Conservation (phyloP, 64 coral and sea anemone species). For the Stichodactyla mertensii region DNA sequence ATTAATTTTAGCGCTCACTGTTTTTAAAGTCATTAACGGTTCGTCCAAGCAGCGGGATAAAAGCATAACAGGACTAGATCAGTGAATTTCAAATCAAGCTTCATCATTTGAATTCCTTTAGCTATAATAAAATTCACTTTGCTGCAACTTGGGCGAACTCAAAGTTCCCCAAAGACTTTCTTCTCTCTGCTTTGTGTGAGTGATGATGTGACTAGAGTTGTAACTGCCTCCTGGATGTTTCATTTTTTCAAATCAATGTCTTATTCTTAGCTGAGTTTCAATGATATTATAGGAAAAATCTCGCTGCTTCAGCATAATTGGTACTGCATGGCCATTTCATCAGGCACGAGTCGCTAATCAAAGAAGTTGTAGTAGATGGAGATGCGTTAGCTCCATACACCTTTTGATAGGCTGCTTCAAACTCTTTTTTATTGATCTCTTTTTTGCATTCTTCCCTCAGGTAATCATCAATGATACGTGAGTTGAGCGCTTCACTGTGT, state of each 20-base stretch:
- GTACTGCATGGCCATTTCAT: background rate
- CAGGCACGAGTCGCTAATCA: background rate
- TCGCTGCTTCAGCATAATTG: background rate
- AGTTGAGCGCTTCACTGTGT: background rate
- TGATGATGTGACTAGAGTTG: too few species aligned
- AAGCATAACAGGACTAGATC: background rate
- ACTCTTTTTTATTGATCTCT: background rate
- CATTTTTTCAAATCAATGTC: too few species aligned
- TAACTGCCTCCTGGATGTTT: too few species aligned
- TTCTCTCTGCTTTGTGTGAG: too few species aligned
- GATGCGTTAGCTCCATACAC: background rate
- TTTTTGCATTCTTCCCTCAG: background rate
- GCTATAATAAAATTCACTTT: background rate
- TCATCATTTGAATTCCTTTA: background rate
- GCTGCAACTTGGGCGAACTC: too few species aligned
- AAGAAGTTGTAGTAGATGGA: background rate
- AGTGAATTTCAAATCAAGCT: too few species aligned
- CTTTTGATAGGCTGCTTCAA: constrained; percentile 12
- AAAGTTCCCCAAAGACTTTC: too few species aligned
- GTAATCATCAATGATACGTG: background rate
- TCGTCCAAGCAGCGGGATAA: background rate
- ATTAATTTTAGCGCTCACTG: background rate
- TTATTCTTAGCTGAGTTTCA: background rate
- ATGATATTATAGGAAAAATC: background rate
- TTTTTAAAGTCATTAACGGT: background rate